Conservation (phyloP, 2,797 vertebrate species). For the Pelobates cultripes region DNA sequence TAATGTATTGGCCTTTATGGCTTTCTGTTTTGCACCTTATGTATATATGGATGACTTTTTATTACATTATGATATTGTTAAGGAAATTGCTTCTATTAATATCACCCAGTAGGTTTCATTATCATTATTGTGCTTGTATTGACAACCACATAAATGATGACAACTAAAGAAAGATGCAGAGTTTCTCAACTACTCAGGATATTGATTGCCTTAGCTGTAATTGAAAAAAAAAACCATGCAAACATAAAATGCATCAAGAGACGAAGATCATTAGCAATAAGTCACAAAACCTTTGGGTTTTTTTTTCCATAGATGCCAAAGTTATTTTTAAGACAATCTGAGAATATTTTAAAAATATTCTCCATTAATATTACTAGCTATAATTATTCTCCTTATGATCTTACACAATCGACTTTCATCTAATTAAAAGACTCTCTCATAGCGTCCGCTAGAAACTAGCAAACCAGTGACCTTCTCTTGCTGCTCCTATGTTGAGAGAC, state of each 20-base stretch:
- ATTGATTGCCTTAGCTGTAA: conserved; percentile 12
- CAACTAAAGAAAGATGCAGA: conserved; percentile 25
- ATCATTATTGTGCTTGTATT: conserved; percentile 18
- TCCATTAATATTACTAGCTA: too few relatives aligned
- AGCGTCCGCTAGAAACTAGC: too few relatives aligned
- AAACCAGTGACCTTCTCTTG: too few relatives aligned
- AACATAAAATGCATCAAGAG: neutral
- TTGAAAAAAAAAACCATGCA: conserved; percentile 33
- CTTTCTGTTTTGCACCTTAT: neutral
- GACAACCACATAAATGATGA: conserved; percentile 33
- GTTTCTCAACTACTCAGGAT: neutral
- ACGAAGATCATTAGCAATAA: neutral
- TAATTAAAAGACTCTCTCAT: too few relatives aligned
- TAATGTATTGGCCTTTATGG: neutral
- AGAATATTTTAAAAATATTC: too few relatives aligned
- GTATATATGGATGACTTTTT: conserved; percentile 10
- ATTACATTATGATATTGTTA: neutral
- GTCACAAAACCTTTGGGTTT: too few relatives aligned
- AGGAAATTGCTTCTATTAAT: neutral
- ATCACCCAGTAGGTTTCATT: conserved; percentile 7
- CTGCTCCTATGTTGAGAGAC: too few relatives aligned
- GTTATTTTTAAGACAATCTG: too few relatives aligned
- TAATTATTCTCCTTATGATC: too few relatives aligned
- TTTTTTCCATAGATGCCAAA: too few relatives aligned
- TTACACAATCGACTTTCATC: too few relatives aligned